phyloP scores from a whole-genome alignment of 2,113 vertebrate genomes.

The Hippocampus abdominalis region DNA sequence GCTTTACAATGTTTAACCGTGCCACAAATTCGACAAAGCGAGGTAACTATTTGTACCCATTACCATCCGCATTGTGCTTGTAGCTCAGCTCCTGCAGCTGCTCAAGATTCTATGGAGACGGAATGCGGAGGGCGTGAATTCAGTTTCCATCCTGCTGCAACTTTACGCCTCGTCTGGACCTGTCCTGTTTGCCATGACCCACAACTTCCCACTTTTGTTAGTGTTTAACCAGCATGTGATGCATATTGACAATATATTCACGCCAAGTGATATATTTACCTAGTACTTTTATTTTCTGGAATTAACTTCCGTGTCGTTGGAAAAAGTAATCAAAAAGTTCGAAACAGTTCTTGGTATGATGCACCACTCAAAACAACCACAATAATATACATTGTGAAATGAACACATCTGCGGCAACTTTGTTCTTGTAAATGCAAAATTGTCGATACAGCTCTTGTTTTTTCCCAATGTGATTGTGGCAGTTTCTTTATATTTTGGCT shows the following conservation, averaged over 20 bases:
- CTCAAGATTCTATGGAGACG: conserved; percentile 71
- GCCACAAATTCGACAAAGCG: no score
- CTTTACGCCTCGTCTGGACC: conserved; percentile 74
- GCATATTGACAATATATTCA: not conserved
- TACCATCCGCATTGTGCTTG: not conserved
- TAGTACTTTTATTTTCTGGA: no score
- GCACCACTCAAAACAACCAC: not conserved
- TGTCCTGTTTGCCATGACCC: conserved; percentile 71
- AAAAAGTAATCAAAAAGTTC: not conserved
- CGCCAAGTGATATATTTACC: not conserved
- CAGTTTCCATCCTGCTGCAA: conserved; percentile 72
- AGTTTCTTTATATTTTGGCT: not conserved
- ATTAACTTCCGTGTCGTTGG: no score
- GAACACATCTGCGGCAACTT: not conserved
- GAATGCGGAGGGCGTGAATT: conserved; percentile 75
- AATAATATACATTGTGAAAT: not conserved
- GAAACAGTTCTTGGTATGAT: not conserved
- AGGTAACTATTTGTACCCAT: no score
- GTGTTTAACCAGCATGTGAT: not conserved
- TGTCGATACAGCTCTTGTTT: not conserved
- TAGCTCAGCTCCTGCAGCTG: conserved; percentile 74
- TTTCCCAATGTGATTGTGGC: not conserved
- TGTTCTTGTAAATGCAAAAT: not conserved
- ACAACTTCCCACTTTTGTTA: conserved; percentile 79
- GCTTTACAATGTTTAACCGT: no score